Evolutionary conservation across 2,888 invertebrate species (phyloP).

Genomic region (Sesia apiformis): DNA sequence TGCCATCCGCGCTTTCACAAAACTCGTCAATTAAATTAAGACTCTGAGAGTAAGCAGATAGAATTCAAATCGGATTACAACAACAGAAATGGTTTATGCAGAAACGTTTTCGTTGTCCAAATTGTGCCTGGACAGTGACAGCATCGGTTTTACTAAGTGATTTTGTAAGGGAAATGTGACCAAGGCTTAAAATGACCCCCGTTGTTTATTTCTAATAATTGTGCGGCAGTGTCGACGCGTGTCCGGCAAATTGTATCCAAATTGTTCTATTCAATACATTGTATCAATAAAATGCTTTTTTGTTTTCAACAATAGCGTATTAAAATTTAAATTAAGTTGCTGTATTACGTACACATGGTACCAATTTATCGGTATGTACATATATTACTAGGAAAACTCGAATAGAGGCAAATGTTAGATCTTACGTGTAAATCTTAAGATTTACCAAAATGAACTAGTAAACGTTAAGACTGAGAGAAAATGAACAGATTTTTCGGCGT

Average conservation of each 20-base stretch:
- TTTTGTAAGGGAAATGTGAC: slow-evolving; percentile 32
- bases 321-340: neutral
- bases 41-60: neutral
- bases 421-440: too few species aligned
- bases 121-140: slow-evolving; percentile 36
- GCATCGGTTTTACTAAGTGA: slow-evolving; percentile 44
- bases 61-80: neutral
- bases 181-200: slow-evolving; percentile 20
- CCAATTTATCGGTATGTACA: too few species aligned
- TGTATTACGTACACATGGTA: too few species aligned
- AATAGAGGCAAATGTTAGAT: too few species aligned
- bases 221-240: slow-evolving; percentile 1
- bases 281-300: neutral
- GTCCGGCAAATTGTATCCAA: neutral
- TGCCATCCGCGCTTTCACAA: too few species aligned
- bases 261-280: neutral
- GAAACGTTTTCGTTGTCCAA: slow-evolving; percentile 30
- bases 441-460: too few species aligned
- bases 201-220: slow-evolving; percentile 21
- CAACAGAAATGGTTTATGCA: slow-evolving; percentile 12
- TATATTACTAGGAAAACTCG: too few species aligned
- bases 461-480: too few species aligned
- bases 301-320: neutral
- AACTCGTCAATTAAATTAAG: neutral
- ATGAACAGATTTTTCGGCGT: too few species aligned